Conservation (phyloP, 2,888 invertebrate genomes). For the Ennomos fuscantarius region DNA sequence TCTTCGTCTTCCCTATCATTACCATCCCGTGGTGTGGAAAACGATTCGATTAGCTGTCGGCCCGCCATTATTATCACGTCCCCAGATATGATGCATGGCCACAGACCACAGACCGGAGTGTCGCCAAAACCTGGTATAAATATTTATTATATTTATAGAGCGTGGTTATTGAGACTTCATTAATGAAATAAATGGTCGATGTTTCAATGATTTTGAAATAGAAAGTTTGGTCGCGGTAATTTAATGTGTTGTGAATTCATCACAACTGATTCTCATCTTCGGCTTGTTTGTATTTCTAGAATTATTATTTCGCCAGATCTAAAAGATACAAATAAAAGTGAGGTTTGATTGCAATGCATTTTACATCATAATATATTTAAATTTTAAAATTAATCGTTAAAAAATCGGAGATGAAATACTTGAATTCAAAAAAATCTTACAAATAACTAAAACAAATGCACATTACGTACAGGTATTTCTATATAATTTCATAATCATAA, state of each 20-base stretch:
- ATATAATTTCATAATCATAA: slow-evolving; percentile 1
- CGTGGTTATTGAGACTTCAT: slow-evolving; percentile 38
- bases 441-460: too few species aligned
- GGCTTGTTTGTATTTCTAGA: too few species aligned
- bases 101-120: slow-evolving; percentile 31
- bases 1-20: slow-evolving; percentile 22
- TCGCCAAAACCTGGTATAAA: slow-evolving; percentile 31
- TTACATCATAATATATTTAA: not conserved
- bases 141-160: slow-evolving; percentile 40
- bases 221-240: slow-evolving; percentile 20
- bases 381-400: not conserved
- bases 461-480: slow-evolving; percentile 2
- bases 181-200: slow-evolving; percentile 28
- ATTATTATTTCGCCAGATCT: too few species aligned
- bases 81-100: slow-evolving; percentile 52
- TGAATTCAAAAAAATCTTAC: too few species aligned
- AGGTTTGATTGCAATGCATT: too few species aligned
- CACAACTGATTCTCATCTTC: too few species aligned
- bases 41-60: slow-evolving; percentile 58
- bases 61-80: slow-evolving; percentile 46
- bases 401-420: not conserved
- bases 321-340: too few species aligned
- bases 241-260: too few species aligned
- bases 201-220: slow-evolving; percentile 33
- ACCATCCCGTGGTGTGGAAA: slow-evolving; percentile 52